A percentile compares a stretch with the other conserved stretches of the same genome.
phyloP scores from a whole-genome alignment of 2,113 vertebrate genomes.

The Circaetus cinerascens region DNA sequence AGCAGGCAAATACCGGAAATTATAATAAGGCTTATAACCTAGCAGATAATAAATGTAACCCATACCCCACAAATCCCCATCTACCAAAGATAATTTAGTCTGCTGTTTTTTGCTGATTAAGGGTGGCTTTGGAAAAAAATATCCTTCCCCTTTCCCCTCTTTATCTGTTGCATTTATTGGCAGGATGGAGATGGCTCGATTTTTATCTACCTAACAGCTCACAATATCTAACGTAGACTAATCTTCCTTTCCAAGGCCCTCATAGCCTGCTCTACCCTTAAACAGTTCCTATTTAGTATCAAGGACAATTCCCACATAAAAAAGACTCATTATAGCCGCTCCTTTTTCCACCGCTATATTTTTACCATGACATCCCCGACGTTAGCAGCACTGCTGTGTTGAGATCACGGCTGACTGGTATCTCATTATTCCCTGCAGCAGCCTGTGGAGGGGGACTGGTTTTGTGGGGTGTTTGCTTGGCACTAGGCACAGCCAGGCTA shows the following conservation, averaged over 20 bases:
- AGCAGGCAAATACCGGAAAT: conserved; percentile 23
- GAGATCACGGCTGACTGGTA: background rate
- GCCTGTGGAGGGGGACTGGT: too few species aligned
- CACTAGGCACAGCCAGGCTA: background rate
- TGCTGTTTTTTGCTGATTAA: conserved; percentile 53
- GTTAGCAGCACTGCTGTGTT: background rate
- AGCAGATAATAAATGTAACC: conserved; percentile 45
- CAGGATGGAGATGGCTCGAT: background rate
- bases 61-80: conserved; percentile 25
- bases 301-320: background rate
- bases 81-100: conserved; percentile 36
- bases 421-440: background rate
- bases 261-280: background rate
- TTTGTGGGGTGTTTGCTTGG: background rate
- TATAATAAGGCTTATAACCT: conserved; percentile 45
- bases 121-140: background rate
- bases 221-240: background rate
- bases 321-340: background rate
- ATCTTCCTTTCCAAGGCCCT: background rate
- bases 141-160: background rate
- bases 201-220: background rate
- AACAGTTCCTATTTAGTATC: background rate
- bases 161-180: conserved; percentile 13
- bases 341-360: background rate
- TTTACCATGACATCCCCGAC: rapidly evolving